phyloP scores from a whole-genome alignment of 2,888 invertebrate species.

The Fabriciana adippe region DNA sequence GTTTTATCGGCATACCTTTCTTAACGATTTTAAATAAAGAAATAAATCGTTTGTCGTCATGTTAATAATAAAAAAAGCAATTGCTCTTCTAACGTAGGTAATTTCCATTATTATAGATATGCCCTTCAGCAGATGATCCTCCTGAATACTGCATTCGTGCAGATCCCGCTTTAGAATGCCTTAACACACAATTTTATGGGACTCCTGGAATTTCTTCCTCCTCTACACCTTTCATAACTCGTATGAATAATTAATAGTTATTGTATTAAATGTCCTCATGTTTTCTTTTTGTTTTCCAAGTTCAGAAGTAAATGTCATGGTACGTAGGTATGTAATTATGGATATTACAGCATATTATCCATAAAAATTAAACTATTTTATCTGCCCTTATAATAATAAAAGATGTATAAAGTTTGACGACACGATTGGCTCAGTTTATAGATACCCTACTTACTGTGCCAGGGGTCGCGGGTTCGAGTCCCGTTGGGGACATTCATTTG shows the following conservation, averaged over 20 bases:
- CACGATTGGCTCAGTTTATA: no score
- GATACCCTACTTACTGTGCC: no score
- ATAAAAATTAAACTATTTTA: no score
- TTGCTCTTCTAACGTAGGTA: neutral
- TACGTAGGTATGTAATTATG: no score
- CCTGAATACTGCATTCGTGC: conserved; percentile 61
- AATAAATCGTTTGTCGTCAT: neutral
- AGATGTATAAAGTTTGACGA: no score
- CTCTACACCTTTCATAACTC: conserved; percentile 59
- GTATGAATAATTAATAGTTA: conserved; percentile 48
- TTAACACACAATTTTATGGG: conserved; percentile 68
- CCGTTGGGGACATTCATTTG: no score
- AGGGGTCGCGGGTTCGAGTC: no score
- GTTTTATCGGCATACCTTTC: no score
- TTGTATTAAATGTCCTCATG: neutral
- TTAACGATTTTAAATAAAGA: no score
- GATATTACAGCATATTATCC: no score
- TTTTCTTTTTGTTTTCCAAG: neutral
- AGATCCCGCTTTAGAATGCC: conserved; percentile 65
- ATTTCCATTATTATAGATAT: conserved; percentile 48
- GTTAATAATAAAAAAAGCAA: neutral
- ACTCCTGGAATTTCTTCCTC: conserved; percentile 57
- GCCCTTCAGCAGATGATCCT: conserved; percentile 48
- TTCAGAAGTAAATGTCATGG: neutral
- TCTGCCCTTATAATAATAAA: no score